These are phyloP conservation scores for Pangasius sanitwongsei DNA, from an alignment of 2,797 vertebrate genomes.

Conservation along the genomic window DNA sequence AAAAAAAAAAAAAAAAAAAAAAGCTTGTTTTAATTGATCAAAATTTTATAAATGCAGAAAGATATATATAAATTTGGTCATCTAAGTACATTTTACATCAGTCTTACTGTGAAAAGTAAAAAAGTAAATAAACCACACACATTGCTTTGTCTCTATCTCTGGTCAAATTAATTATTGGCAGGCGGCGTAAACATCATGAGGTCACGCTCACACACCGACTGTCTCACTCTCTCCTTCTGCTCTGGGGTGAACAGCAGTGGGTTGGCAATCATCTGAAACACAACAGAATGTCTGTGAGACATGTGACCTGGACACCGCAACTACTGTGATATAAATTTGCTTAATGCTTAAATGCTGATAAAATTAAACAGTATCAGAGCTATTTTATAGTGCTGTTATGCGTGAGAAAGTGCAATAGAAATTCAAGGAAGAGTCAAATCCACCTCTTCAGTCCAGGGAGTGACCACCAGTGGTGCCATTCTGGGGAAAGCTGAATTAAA, in stretches of 20 bases:
- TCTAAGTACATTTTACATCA: neutral
- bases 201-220: constrained; percentile 73
- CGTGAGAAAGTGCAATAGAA: constrained; percentile 8
- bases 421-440: constrained; percentile 32
- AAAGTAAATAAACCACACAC: neutral
- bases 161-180: constrained; percentile 32
- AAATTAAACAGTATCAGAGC: neutral
- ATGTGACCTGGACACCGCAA: neutral
- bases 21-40: constrained; percentile 20
- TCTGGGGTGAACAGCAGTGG: constrained; percentile 76
- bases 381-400: neutral
- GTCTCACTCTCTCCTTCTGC: constrained; percentile 67
- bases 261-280: constrained; percentile 58
- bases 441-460: constrained; percentile 68
- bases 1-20: neutral
- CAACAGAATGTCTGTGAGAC: neutral
- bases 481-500: constrained; percentile 61
- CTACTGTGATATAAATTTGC: neutral
- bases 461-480: constrained; percentile 56
- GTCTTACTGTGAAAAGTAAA: neutral
- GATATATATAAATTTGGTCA: neutral
- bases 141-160: neutral
- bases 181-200: constrained; percentile 81
- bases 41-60: neutral
- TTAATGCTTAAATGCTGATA: neutral